phyloP scores from a whole-genome alignment of 2,797 vertebrate species.

The Calcarius lapponicus region DNA sequence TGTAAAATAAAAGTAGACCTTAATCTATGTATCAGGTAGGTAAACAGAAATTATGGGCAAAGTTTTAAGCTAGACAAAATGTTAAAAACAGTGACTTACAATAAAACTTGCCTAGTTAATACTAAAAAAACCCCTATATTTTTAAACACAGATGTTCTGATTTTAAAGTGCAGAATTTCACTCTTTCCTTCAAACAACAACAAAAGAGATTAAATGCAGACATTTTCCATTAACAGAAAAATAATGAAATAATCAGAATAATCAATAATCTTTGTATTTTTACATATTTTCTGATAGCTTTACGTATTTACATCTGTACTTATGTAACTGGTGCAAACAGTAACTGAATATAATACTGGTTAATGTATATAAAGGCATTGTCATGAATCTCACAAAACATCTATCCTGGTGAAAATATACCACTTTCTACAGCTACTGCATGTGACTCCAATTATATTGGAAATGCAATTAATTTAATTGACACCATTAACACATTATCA shows the following conservation, averaged over 20 bases:
- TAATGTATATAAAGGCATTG: not conserved
- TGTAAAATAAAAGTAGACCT: constrained; percentile 19
- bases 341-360: not conserved
- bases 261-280: not conserved
- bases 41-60: constrained; percentile 26
- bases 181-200: not conserved
- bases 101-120: not conserved
- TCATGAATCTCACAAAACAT: not conserved
- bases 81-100: not conserved
- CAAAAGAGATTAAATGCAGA: constrained; percentile 33
- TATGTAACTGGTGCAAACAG: not conserved
- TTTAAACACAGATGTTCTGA: constrained; percentile 3
- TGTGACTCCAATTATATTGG: not conserved
- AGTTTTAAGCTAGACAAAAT: constrained; percentile 3
- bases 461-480: not conserved
- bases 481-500: not conserved
- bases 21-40: not conserved
- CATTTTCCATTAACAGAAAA: constrained; percentile 40
- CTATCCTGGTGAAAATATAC: not conserved
- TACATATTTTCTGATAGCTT: not conserved
- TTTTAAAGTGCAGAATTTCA: constrained; percentile 3
- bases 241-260: constrained; percentile 39
- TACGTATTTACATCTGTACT: not conserved
- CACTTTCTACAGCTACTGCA: not conserved
- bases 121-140: rapidly evolving